phyloP scores from a whole-genome alignment of 2,797 vertebrate genomes.

The Crax fasciolata region DNA sequence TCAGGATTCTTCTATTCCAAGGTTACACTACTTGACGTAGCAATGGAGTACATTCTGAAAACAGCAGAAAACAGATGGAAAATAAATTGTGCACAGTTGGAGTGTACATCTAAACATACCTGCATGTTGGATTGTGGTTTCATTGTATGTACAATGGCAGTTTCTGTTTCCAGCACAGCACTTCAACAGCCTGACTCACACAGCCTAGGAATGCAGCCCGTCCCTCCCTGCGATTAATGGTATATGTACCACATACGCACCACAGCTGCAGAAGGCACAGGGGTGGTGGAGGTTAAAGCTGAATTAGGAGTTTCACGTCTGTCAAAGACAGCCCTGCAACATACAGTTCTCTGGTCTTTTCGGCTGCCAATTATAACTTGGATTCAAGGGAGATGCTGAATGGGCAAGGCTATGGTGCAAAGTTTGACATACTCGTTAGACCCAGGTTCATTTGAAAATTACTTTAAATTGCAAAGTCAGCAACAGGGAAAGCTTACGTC shows the following conservation, averaged over 20 bases:
- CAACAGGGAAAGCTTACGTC: background rate
- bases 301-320: background rate
- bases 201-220: rapidly evolving
- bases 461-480: background rate
- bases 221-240: background rate
- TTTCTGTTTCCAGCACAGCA: background rate
- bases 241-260: background rate
- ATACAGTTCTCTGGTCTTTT: background rate
- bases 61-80: background rate
- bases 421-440: background rate
- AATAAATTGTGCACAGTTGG: background rate
- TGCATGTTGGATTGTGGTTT: background rate
- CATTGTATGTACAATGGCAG: background rate
- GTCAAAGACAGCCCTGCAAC: background rate
- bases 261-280: background rate
- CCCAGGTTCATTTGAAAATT: background rate
- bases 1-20: slow-evolving; percentile 34
- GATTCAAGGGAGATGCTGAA: background rate
- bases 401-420: background rate
- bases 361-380: background rate
- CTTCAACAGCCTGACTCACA: background rate
- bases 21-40: slow-evolving; percentile 1
- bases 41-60: background rate
- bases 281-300: background rate
- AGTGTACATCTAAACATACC: background rate